Evolutionary conservation across 2,888 invertebrate genomes (phyloP), one percentile per base, ranked within the genome.

Genomic region (Xestoiulus laeticollis): DNA sequence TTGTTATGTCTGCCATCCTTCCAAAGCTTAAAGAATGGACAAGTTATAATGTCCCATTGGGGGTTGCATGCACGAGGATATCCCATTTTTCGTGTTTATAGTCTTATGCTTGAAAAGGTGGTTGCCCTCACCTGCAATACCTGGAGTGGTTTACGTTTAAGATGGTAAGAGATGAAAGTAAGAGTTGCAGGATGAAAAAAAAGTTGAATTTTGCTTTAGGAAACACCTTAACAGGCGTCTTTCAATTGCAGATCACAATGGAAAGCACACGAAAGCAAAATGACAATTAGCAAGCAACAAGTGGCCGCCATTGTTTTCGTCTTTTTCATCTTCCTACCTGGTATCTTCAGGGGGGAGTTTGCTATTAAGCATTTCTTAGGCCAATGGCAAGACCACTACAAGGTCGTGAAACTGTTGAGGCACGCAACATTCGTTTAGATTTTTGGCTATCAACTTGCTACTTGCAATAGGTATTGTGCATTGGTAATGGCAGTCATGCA

Each of bases 1-100:
- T 59, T 59, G 59, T 59, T 59, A 22, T 22, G 59, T 59, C 59
- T 59, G 59, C 59, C 59, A 22, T 59, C 16, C n/a, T 59, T 22
- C 5, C n/a, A 22, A 59, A 22, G 59, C 22, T 22, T 22, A 22
- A 59, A 59, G 59, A 59, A 59, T n/a, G 22, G 59, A 59, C 59
- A 59, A 59, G n/a, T 59, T 59, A 59, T 59, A 59, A 59, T 59
- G 59, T 59, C 59, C 59, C 59, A 59, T 59, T 22, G 59, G 59
- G 59, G 59, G 59, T 59, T 59, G 59, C 59, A 59, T n/a, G 10
- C 14, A 59, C n/a, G 10, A 59, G 59, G 59, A 59, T 59, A 59
- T 59, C 59, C 59, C 59, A 59, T 59, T 59, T 59, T 59, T 59
- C 59, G 59, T 59, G 59, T 59, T 59, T 59, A 22, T 22, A 53